A percentile compares a stretch with the other conserved stretches of the same genome.
These are phyloP conservation scores for Istiophorus platypterus DNA, from an alignment of 2,113 vertebrate species.

Conservation along the genomic window DNA sequence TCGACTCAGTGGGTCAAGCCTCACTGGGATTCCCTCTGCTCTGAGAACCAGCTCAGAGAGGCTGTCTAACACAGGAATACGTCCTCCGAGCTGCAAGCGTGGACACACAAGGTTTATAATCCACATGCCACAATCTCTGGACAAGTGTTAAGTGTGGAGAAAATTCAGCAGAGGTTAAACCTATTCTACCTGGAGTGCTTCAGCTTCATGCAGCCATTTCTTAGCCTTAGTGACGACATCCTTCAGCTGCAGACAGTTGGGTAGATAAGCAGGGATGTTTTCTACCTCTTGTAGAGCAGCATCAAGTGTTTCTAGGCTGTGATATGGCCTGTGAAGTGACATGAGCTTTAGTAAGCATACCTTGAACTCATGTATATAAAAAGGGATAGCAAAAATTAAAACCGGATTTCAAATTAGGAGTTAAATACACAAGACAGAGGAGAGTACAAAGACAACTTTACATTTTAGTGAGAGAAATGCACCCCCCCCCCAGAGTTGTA, in stretches of 20 bases:
- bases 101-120: constrained; percentile 19
- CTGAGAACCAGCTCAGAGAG: constrained; percentile 90
- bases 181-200: constrained; percentile 90
- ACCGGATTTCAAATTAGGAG: neutral
- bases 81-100: constrained; percentile 87
- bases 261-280: constrained; percentile 93
- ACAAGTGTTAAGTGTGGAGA: neutral
- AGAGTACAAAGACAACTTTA: neutral
- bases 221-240: constrained; percentile 90
- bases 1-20: constrained; percentile 88
- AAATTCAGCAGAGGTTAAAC: neutral
- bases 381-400: neutral
- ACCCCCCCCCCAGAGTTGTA: neutral
- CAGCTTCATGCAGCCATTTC: constrained; percentile 94
- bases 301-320: constrained; percentile 87
- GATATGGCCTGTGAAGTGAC: constrained; percentile 85
- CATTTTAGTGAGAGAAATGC: neutral
- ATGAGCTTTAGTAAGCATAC: neutral
- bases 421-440: neutral
- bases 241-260: constrained; percentile 89
- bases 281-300: constrained; percentile 90
- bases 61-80: constrained; percentile 91
- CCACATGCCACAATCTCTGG: neutral
- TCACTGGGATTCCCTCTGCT: constrained; percentile 91
- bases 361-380: neutral